Evolutionary conservation across 2,888 invertebrate species (phyloP), one percentile per base, ranked within the genome.

Genomic region (Agriopis marginaria): DNA sequence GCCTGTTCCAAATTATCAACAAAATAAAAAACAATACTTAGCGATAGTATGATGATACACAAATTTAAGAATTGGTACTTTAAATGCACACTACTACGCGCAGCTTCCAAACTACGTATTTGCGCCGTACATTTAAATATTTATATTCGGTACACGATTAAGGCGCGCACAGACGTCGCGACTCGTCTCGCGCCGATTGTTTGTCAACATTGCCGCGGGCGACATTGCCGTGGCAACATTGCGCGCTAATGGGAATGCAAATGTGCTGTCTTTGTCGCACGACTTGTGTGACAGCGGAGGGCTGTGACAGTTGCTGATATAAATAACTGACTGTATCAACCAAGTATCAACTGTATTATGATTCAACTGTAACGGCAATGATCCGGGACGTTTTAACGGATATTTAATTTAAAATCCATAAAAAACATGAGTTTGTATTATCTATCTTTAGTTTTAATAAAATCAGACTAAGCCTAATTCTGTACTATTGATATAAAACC

Each of bases 231-330:
- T 58, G 40, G 63, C 63, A 67, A 81, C 80, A 77, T 72, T 74
- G 66, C 74, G 70, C 73, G 74, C 78, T 83, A 84, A 84, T 81
- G 80, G 79, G 74, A 80, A 84, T 83, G 84, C 81, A 83, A 85
- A 86, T 84, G 79, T 71, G 77, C 74, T 73, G 74, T 75, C 74
- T 75, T 70, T 73, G 71, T 60, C 50, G 42, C 60, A 7, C 50
- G 53, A 50, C 44, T 56, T 12, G 32, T 47, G 40, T 10, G 42
- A 49, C 23, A 53, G 17, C 50, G 17, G 11, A 23, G 39, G 45
- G 54, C 53, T 53, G 53, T 45, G 32, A 65, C 42, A 53, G 51
- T 53, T 7, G 17, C 44, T 2, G 45, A 40, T 51, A 53, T 45
- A 32, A 32, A 45, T 44, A 44, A 11, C 11, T 17, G 17, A 44